Conservation (phyloP, 2,888 invertebrate genomes). For the Entomobrya proxima region DNA sequence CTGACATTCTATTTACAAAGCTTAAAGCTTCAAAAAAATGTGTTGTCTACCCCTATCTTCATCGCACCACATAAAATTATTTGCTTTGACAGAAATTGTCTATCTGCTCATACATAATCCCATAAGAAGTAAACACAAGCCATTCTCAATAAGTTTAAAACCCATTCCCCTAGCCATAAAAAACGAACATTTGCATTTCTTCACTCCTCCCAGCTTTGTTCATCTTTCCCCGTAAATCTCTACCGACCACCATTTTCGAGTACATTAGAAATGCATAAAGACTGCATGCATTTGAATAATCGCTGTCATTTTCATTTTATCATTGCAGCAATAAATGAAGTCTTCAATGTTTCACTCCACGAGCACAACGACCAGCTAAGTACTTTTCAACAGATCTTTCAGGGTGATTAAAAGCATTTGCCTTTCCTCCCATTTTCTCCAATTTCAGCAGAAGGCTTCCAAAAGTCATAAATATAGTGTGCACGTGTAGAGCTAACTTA, state of each 20-base stretch:
- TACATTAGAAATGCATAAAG: neutral
- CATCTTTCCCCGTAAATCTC: conserved; percentile 12
- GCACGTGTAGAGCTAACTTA: conserved; percentile 34
- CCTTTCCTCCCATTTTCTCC: neutral
- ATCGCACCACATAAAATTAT: neutral
- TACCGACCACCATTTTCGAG: neutral
- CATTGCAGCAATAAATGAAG: conserved; percentile 24
- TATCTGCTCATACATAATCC: neutral
- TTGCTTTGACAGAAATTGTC: neutral
- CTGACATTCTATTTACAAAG: conserved; percentile 5
- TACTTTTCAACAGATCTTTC: neutral
- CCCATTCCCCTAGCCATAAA: neutral
- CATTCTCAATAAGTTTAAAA: neutral
- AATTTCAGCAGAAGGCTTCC: neutral
- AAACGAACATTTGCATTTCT: neutral
- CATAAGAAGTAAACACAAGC: conserved; percentile 8
- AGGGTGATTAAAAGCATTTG: neutral
- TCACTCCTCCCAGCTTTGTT: neutral
- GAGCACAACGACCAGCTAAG: neutral
- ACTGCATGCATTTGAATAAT: conserved; percentile 13
- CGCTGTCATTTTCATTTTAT: conserved; percentile 3
- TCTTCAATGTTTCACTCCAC: neutral
- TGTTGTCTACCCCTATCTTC: neutral
- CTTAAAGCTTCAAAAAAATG: neutral
- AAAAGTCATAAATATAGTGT: neutral